Conservation (phyloP, 2,113 vertebrate species). For the Loxodonta africana region DNA sequence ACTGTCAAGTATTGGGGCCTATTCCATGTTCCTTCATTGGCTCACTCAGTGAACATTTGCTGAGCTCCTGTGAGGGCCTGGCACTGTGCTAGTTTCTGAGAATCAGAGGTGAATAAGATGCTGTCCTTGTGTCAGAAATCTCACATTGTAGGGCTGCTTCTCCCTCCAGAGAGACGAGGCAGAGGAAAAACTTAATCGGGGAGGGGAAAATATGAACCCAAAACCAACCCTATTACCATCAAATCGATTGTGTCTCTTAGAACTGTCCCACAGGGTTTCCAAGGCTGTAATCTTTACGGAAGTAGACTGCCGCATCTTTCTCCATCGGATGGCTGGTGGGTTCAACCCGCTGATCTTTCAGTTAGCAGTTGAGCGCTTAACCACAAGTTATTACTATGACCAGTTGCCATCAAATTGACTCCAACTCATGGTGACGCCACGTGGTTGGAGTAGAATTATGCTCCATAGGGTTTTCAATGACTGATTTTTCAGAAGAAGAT, state of each 20-base stretch:
- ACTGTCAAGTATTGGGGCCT: not conserved
- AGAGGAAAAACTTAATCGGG: not conserved
- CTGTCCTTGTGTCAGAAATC: not conserved
- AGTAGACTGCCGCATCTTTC: too few relatives aligned
- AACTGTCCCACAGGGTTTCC: too few relatives aligned
- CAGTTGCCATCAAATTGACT: not conserved
- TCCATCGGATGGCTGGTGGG: too few relatives aligned
- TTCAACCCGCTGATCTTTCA: too few relatives aligned
- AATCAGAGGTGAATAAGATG: not conserved
- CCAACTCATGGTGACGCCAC: not conserved
- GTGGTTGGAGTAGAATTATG: not conserved
- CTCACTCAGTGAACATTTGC: not conserved
- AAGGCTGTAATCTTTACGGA: too few relatives aligned
- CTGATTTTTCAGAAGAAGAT: not conserved
- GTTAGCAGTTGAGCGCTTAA: too few relatives aligned
- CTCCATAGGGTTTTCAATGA: not conserved
- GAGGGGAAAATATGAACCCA: not conserved
- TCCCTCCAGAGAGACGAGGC: not conserved
- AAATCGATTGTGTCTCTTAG: too few relatives aligned
- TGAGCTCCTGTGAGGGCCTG: rapidly evolving
- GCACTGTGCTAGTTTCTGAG: not conserved
- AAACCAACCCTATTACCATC: too few relatives aligned
- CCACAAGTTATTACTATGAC: not conserved
- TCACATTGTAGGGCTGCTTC: not conserved
- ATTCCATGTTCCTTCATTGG: too few relatives aligned